These are phyloP conservation scores for Standfussiana lucernea DNA, from an alignment of 2,888 invertebrate genomes.

Conservation along the genomic window DNA sequence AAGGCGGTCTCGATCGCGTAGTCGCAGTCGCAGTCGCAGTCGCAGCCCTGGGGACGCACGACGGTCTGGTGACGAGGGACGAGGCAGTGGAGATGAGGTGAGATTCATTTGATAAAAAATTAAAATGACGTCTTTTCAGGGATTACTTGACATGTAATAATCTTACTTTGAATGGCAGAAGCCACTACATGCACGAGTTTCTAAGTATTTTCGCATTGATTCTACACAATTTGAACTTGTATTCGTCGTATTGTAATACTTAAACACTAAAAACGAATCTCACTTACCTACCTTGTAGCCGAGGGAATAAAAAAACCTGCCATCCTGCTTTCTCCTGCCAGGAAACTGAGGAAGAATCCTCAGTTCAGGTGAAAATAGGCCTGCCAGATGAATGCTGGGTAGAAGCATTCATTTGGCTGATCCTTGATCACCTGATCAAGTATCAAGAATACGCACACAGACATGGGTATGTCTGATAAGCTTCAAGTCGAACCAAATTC, in stretches of 20 bases:
- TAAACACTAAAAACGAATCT: too few species aligned
- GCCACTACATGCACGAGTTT: neutral
- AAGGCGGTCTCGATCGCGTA: slow-evolving; percentile 74
- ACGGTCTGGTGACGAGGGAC: slow-evolving; percentile 88
- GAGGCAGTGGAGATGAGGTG: slow-evolving; percentile 86
- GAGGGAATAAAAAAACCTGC: neutral
- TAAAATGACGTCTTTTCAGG: neutral
- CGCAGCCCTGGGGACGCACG: slow-evolving; percentile 79
- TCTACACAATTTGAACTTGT: neutral
- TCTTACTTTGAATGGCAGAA: neutral
- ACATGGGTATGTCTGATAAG: too few species aligned
- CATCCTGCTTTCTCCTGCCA: neutral
- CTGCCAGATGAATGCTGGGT: too few species aligned
- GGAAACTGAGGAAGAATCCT: too few species aligned
- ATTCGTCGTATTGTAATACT: too few species aligned
- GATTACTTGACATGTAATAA: neutral
- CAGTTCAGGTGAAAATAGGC: too few species aligned
- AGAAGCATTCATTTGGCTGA: too few species aligned
- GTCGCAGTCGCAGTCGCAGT: slow-evolving; percentile 76
- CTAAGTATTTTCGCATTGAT: neutral
- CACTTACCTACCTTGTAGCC: too few species aligned
- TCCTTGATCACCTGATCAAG: too few species aligned
- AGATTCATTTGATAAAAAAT: slow-evolving; percentile 3
- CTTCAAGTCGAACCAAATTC: neutral
- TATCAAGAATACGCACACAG: too few species aligned